These are phyloP conservation scores for Buteo buteo DNA, from an alignment of 2,113 vertebrate species.

Conservation along the genomic window DNA sequence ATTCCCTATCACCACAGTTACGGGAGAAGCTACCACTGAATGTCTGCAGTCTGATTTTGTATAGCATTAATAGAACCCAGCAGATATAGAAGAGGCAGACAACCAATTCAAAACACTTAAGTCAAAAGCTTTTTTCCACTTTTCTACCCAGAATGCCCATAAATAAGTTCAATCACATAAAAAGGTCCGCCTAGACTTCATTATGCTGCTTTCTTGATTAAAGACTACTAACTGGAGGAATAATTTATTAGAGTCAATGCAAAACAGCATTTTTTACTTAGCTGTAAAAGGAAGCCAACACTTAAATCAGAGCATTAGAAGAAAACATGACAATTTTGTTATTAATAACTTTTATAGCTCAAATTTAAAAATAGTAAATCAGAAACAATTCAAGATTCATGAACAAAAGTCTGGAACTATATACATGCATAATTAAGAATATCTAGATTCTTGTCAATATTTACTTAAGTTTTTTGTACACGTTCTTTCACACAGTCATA, in stretches of 20 bases:
- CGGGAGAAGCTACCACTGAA: background rate
- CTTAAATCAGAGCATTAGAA: background rate
- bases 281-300: background rate
- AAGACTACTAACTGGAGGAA: background rate
- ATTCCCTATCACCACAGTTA: background rate
- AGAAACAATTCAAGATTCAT: slow-evolving; percentile 7
- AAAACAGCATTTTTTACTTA: background rate
- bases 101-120: background rate
- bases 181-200: background rate
- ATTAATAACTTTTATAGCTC: slow-evolving; percentile 38
- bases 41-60: background rate
- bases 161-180: background rate
- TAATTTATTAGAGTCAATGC: background rate
- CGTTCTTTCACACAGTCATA: background rate
- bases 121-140: background rate
- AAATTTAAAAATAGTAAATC: slow-evolving; percentile 50
- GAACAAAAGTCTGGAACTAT: slow-evolving; percentile 31
- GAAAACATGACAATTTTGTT: background rate
- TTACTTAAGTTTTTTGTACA: slow-evolving; percentile 35
- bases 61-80: background rate
- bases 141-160: background rate
- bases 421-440: slow-evolving; percentile 43
- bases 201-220: background rate
- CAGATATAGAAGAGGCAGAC: background rate
- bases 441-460: slow-evolving; percentile 19